Evolutionary conservation across 2,113 vertebrate genomes (phyloP).

Genomic region (Notechis scutatus): DNA sequence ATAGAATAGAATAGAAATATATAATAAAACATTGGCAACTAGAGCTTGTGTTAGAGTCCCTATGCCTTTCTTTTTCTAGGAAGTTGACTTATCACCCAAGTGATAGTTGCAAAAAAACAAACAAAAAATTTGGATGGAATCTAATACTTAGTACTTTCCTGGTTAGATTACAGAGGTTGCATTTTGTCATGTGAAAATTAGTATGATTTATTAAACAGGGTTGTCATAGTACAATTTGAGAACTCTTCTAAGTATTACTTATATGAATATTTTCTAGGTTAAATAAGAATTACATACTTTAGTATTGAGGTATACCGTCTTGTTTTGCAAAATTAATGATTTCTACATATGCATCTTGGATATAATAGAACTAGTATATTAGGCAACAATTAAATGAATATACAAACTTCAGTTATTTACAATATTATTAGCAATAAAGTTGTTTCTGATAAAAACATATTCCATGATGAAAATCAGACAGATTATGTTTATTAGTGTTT

Average conservation of each 20-base stretch:
- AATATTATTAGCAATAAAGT: background rate
- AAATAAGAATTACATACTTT: slow-evolving; percentile 24
- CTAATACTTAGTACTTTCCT: slow-evolving; percentile 44
- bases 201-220: slow-evolving; percentile 36
- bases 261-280: slow-evolving; percentile 28
- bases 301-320: background rate
- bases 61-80: slow-evolving; percentile 55
- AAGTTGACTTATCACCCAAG: slow-evolving; percentile 54
- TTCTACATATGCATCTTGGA: slow-evolving; percentile 12
- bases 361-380: slow-evolving; percentile 16
- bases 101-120: slow-evolving; percentile 33
- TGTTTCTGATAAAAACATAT: slow-evolving; percentile 1
- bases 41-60: slow-evolving; percentile 69
- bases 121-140: slow-evolving; percentile 29
- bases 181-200: slow-evolving; percentile 54
- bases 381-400: slow-evolving; percentile 12
- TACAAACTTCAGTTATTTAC: background rate
- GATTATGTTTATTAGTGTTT: slow-evolving; percentile 47
- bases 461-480: background rate
- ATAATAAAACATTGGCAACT: slow-evolving; percentile 68
- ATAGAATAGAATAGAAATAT: slow-evolving; percentile 41
- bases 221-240: slow-evolving; percentile 22
- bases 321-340: background rate
- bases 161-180: slow-evolving; percentile 37
- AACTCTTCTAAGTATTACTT: slow-evolving; percentile 33